Evolutionary conservation across 2,113 vertebrate species (phyloP).

Genomic region (Argyrosomus japonicus): DNA sequence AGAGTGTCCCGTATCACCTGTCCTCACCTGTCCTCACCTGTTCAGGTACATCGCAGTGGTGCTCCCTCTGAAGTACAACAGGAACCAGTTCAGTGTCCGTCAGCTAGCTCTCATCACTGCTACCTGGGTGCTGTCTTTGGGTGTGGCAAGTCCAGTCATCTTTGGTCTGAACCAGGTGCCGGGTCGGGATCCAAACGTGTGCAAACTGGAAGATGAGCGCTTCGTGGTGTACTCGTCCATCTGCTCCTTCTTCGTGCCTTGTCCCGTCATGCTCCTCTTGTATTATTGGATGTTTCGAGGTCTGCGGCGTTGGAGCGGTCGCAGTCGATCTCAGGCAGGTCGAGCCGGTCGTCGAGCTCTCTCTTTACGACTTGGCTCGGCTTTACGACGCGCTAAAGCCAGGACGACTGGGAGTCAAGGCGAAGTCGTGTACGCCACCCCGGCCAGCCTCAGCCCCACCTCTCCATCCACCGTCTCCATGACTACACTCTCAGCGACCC

Average conservation of each 20-base stretch:
- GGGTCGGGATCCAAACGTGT: constrained; percentile 71
- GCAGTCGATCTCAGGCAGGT: constrained; percentile 59
- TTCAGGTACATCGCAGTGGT: constrained; percentile 84
- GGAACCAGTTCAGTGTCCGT: constrained; percentile 84
- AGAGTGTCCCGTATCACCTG: background rate
- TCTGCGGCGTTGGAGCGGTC: constrained; percentile 78
- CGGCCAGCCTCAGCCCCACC: constrained; percentile 59
- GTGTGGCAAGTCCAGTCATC: constrained; percentile 83
- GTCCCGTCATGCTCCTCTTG: constrained; percentile 83
- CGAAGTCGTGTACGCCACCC: constrained; percentile 61
- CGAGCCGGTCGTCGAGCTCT: constrained; percentile 38
- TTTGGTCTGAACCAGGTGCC: constrained; percentile 83
- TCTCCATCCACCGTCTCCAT: constrained; percentile 45
- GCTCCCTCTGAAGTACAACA: constrained; percentile 84
- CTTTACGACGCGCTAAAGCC: constrained; percentile 59
- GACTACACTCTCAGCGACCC: constrained; percentile 28
- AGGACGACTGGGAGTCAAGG: constrained; percentile 1
- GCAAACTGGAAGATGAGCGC: constrained; percentile 82
- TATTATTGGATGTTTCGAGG: constrained; percentile 85
- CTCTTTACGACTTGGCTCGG: constrained; percentile 68
- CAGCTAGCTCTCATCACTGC: constrained; percentile 82
- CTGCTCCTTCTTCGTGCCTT: constrained; percentile 86
- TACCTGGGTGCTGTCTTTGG: constrained; percentile 83
- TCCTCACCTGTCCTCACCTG: background rate
- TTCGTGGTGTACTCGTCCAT: constrained; percentile 85